phyloP scores from a whole-genome alignment of 2,888 invertebrate genomes.

The Lasioglossum malachurum region DNA sequence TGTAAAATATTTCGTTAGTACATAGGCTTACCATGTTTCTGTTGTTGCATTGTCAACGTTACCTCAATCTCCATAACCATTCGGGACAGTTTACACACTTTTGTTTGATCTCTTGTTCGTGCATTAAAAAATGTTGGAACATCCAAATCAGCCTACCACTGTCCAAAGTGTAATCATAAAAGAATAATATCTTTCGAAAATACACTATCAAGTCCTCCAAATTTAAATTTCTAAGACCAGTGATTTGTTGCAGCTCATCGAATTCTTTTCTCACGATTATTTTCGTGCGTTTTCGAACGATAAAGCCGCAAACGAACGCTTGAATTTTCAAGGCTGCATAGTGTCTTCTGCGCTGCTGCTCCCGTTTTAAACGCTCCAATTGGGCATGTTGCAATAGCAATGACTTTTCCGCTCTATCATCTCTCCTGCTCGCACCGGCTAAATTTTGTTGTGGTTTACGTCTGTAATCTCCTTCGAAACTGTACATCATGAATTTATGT shows the following conservation, averaged over 20 bases:
- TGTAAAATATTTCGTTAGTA: slow-evolving; percentile 74
- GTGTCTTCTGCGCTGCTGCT: slow-evolving; percentile 91
- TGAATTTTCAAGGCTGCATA: slow-evolving; percentile 93
- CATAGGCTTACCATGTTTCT: background rate
- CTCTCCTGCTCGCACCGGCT: slow-evolving; percentile 92
- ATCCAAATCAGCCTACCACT: slow-evolving; percentile 87
- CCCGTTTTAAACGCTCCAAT: slow-evolving; percentile 94
- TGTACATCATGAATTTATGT: slow-evolving; percentile 85
- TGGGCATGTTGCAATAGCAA: slow-evolving; percentile 92
- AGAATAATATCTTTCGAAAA: slow-evolving; percentile 90
- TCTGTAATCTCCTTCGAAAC: slow-evolving; percentile 96
- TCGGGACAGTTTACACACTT: slow-evolving; percentile 79
- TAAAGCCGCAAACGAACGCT: slow-evolving; percentile 91
- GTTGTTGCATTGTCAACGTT: slow-evolving; percentile 14
- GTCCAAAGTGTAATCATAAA: slow-evolving; percentile 90
- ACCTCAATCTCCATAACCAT: slow-evolving; percentile 85
- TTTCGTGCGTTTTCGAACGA: slow-evolving; percentile 89
- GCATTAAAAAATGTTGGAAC: slow-evolving; percentile 83
- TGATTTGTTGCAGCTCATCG: slow-evolving; percentile 87
- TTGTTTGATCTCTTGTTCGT: slow-evolving; percentile 82
- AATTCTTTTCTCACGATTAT: slow-evolving; percentile 89
- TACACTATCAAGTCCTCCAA: slow-evolving; percentile 86
- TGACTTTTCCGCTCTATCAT: slow-evolving; percentile 87
- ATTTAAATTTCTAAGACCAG: slow-evolving; percentile 82
- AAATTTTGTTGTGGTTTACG: slow-evolving; percentile 95